Conservation (phyloP, 1,140 invertebrate species). For the Proctacanthus coquilletti region DNA sequence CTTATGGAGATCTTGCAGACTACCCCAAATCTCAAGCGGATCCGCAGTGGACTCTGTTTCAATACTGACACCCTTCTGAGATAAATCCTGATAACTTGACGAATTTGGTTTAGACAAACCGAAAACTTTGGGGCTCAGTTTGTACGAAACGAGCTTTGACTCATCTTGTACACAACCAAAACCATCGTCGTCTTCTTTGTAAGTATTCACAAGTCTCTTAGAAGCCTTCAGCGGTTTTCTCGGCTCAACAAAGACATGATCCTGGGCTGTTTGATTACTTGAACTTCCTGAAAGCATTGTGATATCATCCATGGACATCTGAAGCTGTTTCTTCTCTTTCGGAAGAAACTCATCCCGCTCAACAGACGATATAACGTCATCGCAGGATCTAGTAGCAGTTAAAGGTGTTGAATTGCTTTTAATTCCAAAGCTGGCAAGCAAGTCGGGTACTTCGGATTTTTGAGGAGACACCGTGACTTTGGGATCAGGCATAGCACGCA, state of each 20-base stretch:
- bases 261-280: background rate
- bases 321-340: slow-evolving; percentile 3
- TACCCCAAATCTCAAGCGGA: slow-evolving; percentile 32
- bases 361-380: slow-evolving; percentile 19
- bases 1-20: slow-evolving; percentile 37
- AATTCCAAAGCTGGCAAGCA: slow-evolving; percentile 15
- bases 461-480: slow-evolving; percentile 9
- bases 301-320: slow-evolving; percentile 18
- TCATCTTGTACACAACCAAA: slow-evolving; percentile 30
- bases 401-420: slow-evolving; percentile 20
- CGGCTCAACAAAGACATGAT: slow-evolving; percentile 3
- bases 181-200: slow-evolving; percentile 21
- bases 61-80: no score
- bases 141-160: slow-evolving; percentile 19
- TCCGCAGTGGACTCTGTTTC: slow-evolving; percentile 19
- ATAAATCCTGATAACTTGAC: slow-evolving; percentile 41
- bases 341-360: slow-evolving; percentile 6
- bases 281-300: slow-evolving; percentile 16
- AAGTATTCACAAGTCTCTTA: background rate
- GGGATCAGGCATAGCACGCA: slow-evolving; percentile 33
- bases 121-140: slow-evolving; percentile 44
- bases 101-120: slow-evolving; percentile 29
- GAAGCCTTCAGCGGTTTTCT: background rate
- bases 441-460: slow-evolving; percentile 11
- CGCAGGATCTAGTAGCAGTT: slow-evolving; percentile 20